Percentiles rank a stretch among this genome's conserved stretches.
phyloP scores from a whole-genome alignment of 1,140 invertebrate species.

The Aphidius ervi region DNA sequence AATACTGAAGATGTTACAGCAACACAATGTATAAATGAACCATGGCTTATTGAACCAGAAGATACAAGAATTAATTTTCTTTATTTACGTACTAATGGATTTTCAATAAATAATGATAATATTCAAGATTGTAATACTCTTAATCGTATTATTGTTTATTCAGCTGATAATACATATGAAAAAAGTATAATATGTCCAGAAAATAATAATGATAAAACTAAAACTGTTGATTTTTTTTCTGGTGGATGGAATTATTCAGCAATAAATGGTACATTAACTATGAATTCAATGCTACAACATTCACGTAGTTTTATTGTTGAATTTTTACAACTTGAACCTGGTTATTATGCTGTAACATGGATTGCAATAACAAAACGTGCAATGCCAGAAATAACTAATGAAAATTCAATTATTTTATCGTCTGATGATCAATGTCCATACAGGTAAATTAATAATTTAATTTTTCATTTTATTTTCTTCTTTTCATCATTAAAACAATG shows the following conservation, averaged over 20 bases:
- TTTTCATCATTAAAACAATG: slow-evolving; percentile 14
- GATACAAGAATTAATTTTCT: slow-evolving; percentile 66
- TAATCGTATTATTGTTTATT: slow-evolving; percentile 72
- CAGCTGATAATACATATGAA: slow-evolving; percentile 58
- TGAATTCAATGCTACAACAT: slow-evolving; percentile 50
- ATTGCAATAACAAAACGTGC: slow-evolving; percentile 71
- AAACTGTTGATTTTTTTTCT: slow-evolving; percentile 67
- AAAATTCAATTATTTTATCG: slow-evolving; percentile 56
- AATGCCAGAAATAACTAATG: slow-evolving; percentile 25
- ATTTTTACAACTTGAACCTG: slow-evolving; percentile 66
- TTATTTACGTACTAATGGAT: slow-evolving; percentile 66
- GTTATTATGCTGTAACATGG: slow-evolving; percentile 70
- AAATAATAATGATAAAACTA: slow-evolving; percentile 24
- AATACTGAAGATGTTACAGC: slow-evolving; percentile 47
- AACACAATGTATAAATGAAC: slow-evolving; percentile 64
- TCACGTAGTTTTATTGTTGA: slow-evolving; percentile 67
- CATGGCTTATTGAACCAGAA: slow-evolving; percentile 74
- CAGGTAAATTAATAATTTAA: slow-evolving; percentile 54
- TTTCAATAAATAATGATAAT: slow-evolving; percentile 55
- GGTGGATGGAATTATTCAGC: slow-evolving; percentile 64
- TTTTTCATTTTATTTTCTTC: neutral
- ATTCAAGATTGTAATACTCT: slow-evolving; percentile 60
- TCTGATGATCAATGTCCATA: slow-evolving; percentile 64
- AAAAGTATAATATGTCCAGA: slow-evolving; percentile 66
- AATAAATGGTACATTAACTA: slow-evolving; percentile 14